These are phyloP conservation scores for Melolontha melolontha DNA, from an alignment of 2,888 invertebrate genomes.

Conservation along the genomic window DNA sequence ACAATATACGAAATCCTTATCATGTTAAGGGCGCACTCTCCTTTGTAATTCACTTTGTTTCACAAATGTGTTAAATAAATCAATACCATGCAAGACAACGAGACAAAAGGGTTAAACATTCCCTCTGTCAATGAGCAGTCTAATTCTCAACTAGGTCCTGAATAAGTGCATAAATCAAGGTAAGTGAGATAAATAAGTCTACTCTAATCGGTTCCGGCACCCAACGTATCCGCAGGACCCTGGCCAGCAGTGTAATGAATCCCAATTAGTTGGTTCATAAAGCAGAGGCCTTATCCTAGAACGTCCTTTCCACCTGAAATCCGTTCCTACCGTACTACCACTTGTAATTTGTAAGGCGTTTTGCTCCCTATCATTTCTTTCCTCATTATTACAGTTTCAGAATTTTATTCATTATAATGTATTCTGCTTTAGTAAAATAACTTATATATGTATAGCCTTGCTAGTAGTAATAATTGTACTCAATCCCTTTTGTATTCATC, in stretches of 20 bases:
- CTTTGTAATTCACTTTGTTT: slow-evolving; percentile 33
- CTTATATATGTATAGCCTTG: no score
- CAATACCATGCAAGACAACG: slow-evolving; percentile 10
- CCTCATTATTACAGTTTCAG: no score
- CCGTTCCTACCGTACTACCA: no score
- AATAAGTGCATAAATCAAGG: slow-evolving; percentile 61
- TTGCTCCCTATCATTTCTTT: no score
- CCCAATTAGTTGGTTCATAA: slow-evolving; percentile 61
- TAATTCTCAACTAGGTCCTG: slow-evolving; percentile 54
- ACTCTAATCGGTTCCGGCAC: slow-evolving; percentile 57
- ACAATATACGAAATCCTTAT: slow-evolving; percentile 28
- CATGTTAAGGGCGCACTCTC: slow-evolving; percentile 22
- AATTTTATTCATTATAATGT: no score
- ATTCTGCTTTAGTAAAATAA: no score
- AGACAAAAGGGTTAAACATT: slow-evolving; percentile 32
- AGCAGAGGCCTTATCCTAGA: slow-evolving; percentile 51
- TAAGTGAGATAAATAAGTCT: slow-evolving; percentile 61
- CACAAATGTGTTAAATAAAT: slow-evolving; percentile 27
- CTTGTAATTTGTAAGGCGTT: no score
- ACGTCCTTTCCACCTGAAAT: no score
- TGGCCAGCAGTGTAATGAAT: slow-evolving; percentile 59
- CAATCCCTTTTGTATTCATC: no score
- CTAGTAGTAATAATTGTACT: no score
- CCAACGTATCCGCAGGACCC: slow-evolving; percentile 59
- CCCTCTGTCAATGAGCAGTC: slow-evolving; percentile 46